Conservation (phyloP, 2,888 invertebrate species). For the Drosophila formosana region DNA sequence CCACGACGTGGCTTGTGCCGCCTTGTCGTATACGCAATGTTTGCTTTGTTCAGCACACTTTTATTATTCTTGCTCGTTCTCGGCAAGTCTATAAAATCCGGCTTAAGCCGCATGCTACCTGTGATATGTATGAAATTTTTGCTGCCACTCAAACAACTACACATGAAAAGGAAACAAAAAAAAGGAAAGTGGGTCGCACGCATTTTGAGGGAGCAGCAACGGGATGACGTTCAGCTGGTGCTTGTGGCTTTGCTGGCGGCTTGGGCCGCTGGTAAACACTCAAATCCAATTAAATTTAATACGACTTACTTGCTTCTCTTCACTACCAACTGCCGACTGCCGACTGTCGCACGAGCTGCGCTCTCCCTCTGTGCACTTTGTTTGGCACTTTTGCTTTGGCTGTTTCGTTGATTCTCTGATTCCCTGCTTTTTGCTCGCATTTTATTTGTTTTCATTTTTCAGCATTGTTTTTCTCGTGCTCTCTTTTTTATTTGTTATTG, state of each 20-base stretch:
- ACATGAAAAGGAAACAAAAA: slow-evolving; percentile 8
- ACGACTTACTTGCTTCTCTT: slow-evolving; percentile 76
- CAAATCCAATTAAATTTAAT: slow-evolving; percentile 81
- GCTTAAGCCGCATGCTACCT: slow-evolving; percentile 74
- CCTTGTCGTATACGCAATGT: slow-evolving; percentile 74
- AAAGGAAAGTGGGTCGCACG: slow-evolving; percentile 60
- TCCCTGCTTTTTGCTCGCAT: slow-evolving; percentile 31
- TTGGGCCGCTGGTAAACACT: slow-evolving; percentile 78
- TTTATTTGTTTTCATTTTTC: slow-evolving; percentile 57
- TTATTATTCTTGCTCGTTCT: slow-evolving; percentile 26
- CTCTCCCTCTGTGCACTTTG: slow-evolving; percentile 50
- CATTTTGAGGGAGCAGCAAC: slow-evolving; percentile 34
- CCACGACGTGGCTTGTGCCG: slow-evolving; percentile 52
- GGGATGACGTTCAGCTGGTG: slow-evolving; percentile 61
- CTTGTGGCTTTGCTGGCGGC: slow-evolving; percentile 76
- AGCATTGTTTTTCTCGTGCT: slow-evolving; percentile 41
- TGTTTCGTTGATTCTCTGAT: slow-evolving; percentile 45
- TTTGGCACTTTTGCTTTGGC: slow-evolving; percentile 69
- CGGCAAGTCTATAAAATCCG: slow-evolving; percentile 72
- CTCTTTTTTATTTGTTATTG: slow-evolving; percentile 52
- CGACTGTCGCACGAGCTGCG: slow-evolving; percentile 24
- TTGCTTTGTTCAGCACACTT: slow-evolving; percentile 51
- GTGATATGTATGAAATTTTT: slow-evolving; percentile 73
- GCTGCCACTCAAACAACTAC: slow-evolving; percentile 58
- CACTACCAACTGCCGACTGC: background rate